Conservation (phyloP, 64 coral and sea anemone genomes). For the Montipora efflorescens region DNA sequence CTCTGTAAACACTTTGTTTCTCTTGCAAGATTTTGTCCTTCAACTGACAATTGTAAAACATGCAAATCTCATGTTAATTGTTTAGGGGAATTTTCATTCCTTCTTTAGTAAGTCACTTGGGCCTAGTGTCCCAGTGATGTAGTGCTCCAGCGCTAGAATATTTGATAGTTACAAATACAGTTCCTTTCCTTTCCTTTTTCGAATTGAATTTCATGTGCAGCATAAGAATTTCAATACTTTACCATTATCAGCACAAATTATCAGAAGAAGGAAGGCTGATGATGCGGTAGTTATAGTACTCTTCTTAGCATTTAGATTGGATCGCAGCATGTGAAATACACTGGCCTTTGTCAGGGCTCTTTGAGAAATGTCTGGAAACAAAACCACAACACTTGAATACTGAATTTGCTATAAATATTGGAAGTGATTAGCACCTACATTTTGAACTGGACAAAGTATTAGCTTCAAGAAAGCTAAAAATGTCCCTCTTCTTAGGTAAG, state of each 20-base stretch:
- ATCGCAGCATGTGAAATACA: slow-evolving; percentile 23
- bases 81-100: background rate
- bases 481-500: too few species aligned
- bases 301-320: slow-evolving; percentile 7
- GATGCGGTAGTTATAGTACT: background rate
- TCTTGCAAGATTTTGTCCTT: slow-evolving; percentile 46
- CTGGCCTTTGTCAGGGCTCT: slow-evolving; percentile 19
- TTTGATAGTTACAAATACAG: too few species aligned
- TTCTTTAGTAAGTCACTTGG: too few species aligned
- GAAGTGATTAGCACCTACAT: background rate
- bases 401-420: too few species aligned
- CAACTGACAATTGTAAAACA: background rate
- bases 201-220: too few species aligned
- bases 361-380: slow-evolving; percentile 24
- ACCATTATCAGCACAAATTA: slow-evolving; percentile 20
- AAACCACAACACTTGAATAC: background rate
- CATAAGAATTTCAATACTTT: background rate
- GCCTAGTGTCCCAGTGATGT: too few species aligned
- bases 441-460: background rate
- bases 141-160: too few species aligned
- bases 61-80: background rate
- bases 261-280: slow-evolving; percentile 36
- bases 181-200: too few species aligned
- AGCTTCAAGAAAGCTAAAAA: too few species aligned
- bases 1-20: slow-evolving; percentile 62